Percentiles rank a stretch among this genome's conserved stretches.
Evolutionary conservation across 2,113 vertebrate species (phyloP).

Genomic region (Nothocercus nigrocapillus): DNA sequence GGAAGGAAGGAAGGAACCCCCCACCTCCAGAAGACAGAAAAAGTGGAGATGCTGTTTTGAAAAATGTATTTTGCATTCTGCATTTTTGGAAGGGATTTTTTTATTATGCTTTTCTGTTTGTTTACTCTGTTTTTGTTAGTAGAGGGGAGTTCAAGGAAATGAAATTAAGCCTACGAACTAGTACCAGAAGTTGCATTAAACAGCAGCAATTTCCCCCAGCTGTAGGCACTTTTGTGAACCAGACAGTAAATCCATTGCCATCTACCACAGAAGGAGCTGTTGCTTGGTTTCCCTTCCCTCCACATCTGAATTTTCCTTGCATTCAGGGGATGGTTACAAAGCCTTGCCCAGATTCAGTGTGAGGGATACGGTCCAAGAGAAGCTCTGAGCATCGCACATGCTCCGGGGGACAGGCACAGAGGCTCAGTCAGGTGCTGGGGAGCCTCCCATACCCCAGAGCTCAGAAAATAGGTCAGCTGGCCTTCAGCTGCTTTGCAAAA

Average conservation of each 20-base stretch:
- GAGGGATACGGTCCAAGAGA: not conserved
- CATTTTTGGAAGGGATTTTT: not conserved
- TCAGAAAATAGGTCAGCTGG: conserved; percentile 55
- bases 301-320: conserved; percentile 26
- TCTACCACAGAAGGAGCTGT: conserved; percentile 18
- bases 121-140: not conserved
- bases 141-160: conserved; percentile 40
- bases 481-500: not conserved
- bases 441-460: not conserved
- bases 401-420: conserved; percentile 46
- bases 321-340: not conserved
- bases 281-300: conserved; percentile 20
- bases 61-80: not conserved
- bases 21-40: not conserved
- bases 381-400: conserved; percentile 34
- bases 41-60: not conserved
- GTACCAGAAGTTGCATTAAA: conserved; percentile 50
- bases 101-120: not conserved
- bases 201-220: conserved; percentile 32
- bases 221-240: conserved; percentile 50
- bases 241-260: conserved; percentile 31
- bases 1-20: no score
- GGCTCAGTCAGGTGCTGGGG: conserved; percentile 30
- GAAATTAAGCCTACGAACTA: conserved; percentile 18
- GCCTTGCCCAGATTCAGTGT: not conserved